Evolutionary conservation across 2,797 vertebrate genomes (phyloP), one percentile per base, ranked within the genome.

Genomic region (Xenentodon cancila): DNA sequence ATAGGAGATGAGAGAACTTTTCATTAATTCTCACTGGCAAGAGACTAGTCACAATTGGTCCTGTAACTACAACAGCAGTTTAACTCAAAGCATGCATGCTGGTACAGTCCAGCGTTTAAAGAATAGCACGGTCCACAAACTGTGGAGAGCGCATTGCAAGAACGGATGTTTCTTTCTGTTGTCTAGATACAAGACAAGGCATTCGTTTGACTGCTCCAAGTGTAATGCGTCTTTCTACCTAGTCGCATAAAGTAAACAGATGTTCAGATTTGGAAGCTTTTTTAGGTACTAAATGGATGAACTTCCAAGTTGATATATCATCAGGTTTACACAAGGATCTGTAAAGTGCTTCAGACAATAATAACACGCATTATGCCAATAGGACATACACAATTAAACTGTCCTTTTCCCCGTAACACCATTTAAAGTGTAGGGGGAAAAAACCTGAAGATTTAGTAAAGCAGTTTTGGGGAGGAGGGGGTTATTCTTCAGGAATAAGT

Each of bases 131-230:
- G 66, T 82, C 71, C 51, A 64, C 83, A 86, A 81, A 88, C 47
- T 40, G 13, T n/a, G 46, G 64, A 75, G 53, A 73, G 56, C 66
- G 46, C 56, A 7, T 32, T 61, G 66, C 68, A 2, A 63, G 57
- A 49, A 52, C 55, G 70, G 63, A 84, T 83, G 73, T 77, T 87
- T 93, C 69, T 56, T 54, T 68, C 51, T 44, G 58, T 91, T 89
- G 89, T 90, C 90, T 88, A 77, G 91, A 84, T 82, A 92, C 87
- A 59, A 75, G 83, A 61, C 71, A 32, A n/a, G 54, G 50, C 67
- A 67, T 65, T 68, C 82, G 80, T 85, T 70, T 68, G 53, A 69
- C 57, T 49, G 67, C 63, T 74, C 60, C 21, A 42, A 44, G 62
- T 60, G 72, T 75, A 45, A 62, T 54, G 56, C 64, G 59, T 83